Conservation (phyloP, 2,888 invertebrate species). For the Escarpia spicata region DNA sequence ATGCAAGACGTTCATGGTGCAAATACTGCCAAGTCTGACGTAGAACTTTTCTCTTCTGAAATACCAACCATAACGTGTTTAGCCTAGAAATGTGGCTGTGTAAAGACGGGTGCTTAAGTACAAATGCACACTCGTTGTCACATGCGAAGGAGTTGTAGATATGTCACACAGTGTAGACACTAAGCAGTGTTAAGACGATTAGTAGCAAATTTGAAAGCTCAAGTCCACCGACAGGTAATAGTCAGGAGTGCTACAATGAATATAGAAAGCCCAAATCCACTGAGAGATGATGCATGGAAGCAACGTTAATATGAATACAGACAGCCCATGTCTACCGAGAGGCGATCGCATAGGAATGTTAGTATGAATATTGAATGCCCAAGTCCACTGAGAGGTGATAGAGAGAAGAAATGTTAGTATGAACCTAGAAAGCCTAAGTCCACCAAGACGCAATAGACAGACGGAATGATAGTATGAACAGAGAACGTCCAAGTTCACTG, state of each 20-base stretch:
- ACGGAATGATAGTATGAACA: no score
- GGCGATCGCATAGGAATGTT: no score
- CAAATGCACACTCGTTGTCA: not conserved
- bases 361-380: not conserved
- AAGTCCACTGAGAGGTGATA: not conserved
- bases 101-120: not conserved
- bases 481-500: no score
- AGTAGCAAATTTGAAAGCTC: no score
- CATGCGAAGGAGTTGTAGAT: not conserved
- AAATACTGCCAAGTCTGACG: not conserved
- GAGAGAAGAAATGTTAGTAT: not conserved
- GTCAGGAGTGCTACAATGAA: not conserved
- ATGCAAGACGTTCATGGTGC: slow-evolving; percentile 5
- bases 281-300: not conserved
- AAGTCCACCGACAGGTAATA: not conserved
- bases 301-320: not conserved
- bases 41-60: not conserved
- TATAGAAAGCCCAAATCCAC: not conserved
- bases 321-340: not conserved
- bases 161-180: not conserved
- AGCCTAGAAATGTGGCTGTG: not conserved
- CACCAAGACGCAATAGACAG: not conserved
- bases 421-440: not conserved
- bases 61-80: not conserved
- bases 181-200: not conserved